These are phyloP conservation scores for Hirtodrosophila alboralis DNA, from an alignment of 2,888 invertebrate genomes.

Conservation along the genomic window DNA sequence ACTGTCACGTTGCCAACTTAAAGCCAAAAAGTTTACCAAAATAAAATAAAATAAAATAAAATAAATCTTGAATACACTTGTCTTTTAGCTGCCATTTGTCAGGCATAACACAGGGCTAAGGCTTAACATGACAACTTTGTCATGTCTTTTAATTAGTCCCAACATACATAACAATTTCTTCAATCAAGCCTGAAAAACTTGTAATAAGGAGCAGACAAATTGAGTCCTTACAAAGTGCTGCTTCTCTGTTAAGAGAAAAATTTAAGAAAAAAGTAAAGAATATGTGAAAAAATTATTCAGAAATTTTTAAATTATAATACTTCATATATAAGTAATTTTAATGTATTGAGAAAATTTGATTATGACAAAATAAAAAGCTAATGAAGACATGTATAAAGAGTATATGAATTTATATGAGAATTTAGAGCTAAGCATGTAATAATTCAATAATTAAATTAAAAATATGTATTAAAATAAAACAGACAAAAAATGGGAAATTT, in stretches of 20 bases:
- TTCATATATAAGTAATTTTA: no score
- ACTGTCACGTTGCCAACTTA: conserved; percentile 35
- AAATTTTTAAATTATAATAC: no score
- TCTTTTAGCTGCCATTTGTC: conserved; percentile 18
- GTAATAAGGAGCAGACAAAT: background rate
- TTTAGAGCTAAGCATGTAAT: no score
- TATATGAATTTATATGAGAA: no score
- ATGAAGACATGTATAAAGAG: no score
- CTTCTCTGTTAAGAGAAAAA: background rate
- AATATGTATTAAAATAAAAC: no score
- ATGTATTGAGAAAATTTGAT: no score
- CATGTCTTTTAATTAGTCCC: conserved; percentile 48
- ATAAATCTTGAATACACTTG: conserved; percentile 17
- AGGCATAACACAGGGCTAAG: conserved; percentile 24
- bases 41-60: background rate
- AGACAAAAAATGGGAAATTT: no score
- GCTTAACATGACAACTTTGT: conserved; percentile 33
- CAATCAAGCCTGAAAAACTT: conserved; percentile 22
- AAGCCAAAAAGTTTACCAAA: conserved; percentile 5
- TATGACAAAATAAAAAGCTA: no score
- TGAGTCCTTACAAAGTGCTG: background rate
- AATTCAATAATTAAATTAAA: no score
- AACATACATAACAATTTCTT: conserved; percentile 21
- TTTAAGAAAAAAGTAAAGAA: no score
- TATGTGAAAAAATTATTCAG: no score